Percentiles rank a stretch among this genome's conserved stretches.
These are phyloP conservation scores for Calidris pugnax DNA, from an alignment of 2,113 vertebrate species.

Conservation along the genomic window DNA sequence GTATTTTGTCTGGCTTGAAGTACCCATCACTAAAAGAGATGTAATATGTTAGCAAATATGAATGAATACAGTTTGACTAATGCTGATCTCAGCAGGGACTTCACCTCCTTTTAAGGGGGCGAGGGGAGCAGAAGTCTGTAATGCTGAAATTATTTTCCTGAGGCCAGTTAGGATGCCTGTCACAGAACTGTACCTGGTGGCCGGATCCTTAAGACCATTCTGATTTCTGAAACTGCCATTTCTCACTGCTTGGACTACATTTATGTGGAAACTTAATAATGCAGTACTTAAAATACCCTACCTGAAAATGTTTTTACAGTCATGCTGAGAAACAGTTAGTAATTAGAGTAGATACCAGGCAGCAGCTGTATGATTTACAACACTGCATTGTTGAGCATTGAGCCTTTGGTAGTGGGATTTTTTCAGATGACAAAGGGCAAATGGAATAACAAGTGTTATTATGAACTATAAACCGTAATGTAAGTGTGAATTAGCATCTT, in stretches of 20 bases:
- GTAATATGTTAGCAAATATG: not conserved
- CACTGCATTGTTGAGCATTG: not conserved
- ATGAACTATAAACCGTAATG: not conserved
- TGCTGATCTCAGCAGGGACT: not conserved
- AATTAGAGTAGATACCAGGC: not conserved
- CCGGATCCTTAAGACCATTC: not conserved
- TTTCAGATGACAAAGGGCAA: not conserved
- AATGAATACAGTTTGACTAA: not conserved
- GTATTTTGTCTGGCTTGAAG: not conserved
- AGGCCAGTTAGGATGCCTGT: not conserved
- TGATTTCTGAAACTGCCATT: not conserved
- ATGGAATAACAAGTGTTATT: not conserved
- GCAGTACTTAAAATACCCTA: not conserved
- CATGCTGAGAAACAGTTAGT: not conserved
- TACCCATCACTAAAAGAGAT: not conserved
- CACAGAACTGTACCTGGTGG: not conserved
- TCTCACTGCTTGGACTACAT: not conserved
- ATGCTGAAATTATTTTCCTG: not conserved
- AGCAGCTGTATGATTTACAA: not conserved
- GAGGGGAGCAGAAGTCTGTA: not conserved
- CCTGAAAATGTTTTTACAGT: not conserved
- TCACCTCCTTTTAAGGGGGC: not conserved
- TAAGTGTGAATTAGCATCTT: not conserved
- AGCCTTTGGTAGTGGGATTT: not conserved
- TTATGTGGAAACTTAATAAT: not conserved